Conservation (phyloP, 2,797 vertebrate species). For the Streptopelia turtur region DNA sequence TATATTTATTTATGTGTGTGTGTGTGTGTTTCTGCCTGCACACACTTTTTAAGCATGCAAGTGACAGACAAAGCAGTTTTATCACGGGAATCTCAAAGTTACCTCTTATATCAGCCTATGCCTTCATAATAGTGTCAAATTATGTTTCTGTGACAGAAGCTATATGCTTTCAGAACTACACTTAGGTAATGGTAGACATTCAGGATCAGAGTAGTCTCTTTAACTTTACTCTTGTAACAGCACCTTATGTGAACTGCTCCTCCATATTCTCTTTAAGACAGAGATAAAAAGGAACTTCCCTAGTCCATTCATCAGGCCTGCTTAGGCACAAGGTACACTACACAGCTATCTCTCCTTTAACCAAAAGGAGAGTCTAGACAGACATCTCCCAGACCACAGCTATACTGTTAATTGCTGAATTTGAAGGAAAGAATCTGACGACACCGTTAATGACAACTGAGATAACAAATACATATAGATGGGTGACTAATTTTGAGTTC, state of each 20-base stretch:
- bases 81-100: neutral
- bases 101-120: neutral
- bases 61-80: neutral
- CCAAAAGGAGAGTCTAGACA: neutral
- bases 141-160: neutral
- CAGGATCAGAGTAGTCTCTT: neutral
- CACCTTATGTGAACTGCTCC: neutral
- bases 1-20: too few species aligned
- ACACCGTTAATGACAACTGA: neutral
- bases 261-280: neutral
- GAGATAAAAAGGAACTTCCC: neutral
- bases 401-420: neutral
- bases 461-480: neutral
- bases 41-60: neutral
- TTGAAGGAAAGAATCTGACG: neutral
- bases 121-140: neutral
- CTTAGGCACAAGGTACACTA: neutral
- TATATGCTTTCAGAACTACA: neutral
- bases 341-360: neutral
- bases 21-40: accelerated
- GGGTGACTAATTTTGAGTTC: neutral
- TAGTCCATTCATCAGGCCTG: neutral
- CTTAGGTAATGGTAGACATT: neutral
- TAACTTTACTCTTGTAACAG: neutral
- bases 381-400: neutral